A percentile compares a stretch with the other conserved stretches of the same genome.
phyloP scores from a whole-genome alignment of 2,797 vertebrate species.

The Anabacerthia variegaticeps region DNA sequence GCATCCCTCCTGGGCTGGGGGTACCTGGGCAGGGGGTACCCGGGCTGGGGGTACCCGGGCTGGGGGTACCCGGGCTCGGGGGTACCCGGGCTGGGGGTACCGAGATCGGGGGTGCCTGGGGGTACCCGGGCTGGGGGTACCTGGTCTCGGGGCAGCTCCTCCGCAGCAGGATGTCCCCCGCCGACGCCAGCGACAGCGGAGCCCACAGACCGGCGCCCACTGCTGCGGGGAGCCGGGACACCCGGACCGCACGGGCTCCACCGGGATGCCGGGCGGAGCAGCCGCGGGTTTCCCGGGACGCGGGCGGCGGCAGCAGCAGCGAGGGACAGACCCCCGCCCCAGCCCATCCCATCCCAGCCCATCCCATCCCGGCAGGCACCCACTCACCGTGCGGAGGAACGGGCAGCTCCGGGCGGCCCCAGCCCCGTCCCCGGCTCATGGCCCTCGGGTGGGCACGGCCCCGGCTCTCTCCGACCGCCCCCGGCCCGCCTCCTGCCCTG shows the following conservation, averaged over 20 bases:
- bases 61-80: no score
- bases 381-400: background rate
- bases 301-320: background rate
- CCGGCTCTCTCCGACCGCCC: background rate
- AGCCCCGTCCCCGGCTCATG: background rate
- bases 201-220: background rate
- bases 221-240: background rate
- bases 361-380: no score
- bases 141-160: background rate
- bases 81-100: no score
- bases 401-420: background rate
- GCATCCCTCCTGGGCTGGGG: no score
- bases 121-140: background rate
- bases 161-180: background rate
- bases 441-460: background rate
- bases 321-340: no score
- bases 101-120: no score
- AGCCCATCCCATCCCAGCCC: background rate
- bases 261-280: background rate
- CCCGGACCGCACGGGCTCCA: background rate
- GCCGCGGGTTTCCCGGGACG: no score
- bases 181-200: background rate
- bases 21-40: background rate
- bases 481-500: rapidly evolving
- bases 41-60: no score